Conservation (phyloP, 2,888 invertebrate genomes). For the Hoplodrina ambigua region DNA sequence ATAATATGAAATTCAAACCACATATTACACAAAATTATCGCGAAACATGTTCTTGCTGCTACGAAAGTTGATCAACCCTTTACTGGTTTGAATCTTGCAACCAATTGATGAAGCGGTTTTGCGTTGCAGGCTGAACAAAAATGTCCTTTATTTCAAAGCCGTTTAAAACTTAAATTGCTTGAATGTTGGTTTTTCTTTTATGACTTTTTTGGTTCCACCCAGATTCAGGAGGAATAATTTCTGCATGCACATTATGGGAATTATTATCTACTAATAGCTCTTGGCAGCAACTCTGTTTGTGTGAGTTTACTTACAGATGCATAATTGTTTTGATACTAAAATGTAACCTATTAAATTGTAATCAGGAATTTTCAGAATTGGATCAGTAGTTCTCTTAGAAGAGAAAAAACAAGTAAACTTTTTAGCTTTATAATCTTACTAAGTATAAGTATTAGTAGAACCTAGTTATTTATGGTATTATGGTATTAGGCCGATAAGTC, state of each 20-base stretch:
- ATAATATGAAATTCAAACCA: conserved; percentile 51
- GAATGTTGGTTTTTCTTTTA: background rate
- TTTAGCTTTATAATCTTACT: too few species aligned
- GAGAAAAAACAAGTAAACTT: too few species aligned
- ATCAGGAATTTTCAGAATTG: too few species aligned
- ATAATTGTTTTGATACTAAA: too few species aligned
- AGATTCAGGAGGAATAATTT: background rate
- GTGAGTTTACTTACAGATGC: too few species aligned
- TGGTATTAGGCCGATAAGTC: too few species aligned
- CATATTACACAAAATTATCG: conserved; percentile 57
- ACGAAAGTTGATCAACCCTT: conserved; percentile 57
- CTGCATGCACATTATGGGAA: background rate
- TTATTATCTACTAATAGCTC: background rate
- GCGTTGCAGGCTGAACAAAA: background rate
- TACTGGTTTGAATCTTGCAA: conserved; percentile 52
- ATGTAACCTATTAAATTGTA: too few species aligned
- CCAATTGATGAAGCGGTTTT: conserved; percentile 22
- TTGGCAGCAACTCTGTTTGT: too few species aligned
- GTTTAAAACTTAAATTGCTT: background rate
- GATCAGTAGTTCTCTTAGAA: too few species aligned
- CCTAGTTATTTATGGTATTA: too few species aligned
- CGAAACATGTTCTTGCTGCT: conserved; percentile 54
- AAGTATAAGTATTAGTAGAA: too few species aligned
- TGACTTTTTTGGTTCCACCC: background rate
- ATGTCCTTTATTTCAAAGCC: background rate